Evolutionary conservation across 1,140 invertebrate species (phyloP).

Genomic region (Pogonomyrmex californicus): DNA sequence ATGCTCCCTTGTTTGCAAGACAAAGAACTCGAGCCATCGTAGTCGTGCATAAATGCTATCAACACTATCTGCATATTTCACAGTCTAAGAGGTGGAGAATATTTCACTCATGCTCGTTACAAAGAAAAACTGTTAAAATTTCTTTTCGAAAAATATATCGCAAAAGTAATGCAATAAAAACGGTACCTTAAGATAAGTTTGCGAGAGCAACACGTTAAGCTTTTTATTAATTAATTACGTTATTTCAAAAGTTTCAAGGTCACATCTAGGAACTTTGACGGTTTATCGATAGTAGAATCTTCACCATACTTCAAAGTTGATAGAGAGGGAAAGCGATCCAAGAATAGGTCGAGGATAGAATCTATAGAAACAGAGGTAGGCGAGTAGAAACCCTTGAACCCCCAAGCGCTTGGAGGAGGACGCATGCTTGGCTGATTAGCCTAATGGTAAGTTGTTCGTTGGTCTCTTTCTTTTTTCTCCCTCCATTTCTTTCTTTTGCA

Average conservation of each 20-base stretch:
- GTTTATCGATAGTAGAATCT: slow-evolving; percentile 2
- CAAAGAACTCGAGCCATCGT: slow-evolving; percentile 81
- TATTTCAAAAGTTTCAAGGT: slow-evolving; percentile 39
- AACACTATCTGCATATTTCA: slow-evolving; percentile 82
- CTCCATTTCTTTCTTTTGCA: slow-evolving; percentile 15
- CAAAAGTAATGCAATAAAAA: not conserved
- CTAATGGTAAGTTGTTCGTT: slow-evolving; percentile 84
- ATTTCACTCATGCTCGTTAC: not conserved
- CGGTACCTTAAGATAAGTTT: not conserved
- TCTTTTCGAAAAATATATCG: not conserved
- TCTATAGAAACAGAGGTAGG: slow-evolving; percentile 75
- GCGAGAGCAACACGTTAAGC: not conserved
- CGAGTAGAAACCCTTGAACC: slow-evolving; percentile 80
- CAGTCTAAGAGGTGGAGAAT: slow-evolving; percentile 52
- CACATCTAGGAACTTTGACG: not conserved
- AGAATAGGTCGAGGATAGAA: slow-evolving; percentile 30
- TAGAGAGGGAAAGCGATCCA: slow-evolving; percentile 29
- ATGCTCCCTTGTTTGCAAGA: slow-evolving; percentile 83
- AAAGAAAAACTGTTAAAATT: not conserved
- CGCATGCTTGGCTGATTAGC: slow-evolving; percentile 84
- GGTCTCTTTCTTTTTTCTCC: slow-evolving; percentile 68
- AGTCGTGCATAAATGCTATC: slow-evolving; percentile 84
- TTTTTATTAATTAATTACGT: not conserved
- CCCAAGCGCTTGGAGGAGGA: slow-evolving; percentile 79
- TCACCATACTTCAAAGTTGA: slow-evolving; percentile 16